Evolutionary conservation across 2,113 vertebrate species (phyloP), one percentile per base, ranked within the genome.

Genomic region (Scomber colias): DNA sequence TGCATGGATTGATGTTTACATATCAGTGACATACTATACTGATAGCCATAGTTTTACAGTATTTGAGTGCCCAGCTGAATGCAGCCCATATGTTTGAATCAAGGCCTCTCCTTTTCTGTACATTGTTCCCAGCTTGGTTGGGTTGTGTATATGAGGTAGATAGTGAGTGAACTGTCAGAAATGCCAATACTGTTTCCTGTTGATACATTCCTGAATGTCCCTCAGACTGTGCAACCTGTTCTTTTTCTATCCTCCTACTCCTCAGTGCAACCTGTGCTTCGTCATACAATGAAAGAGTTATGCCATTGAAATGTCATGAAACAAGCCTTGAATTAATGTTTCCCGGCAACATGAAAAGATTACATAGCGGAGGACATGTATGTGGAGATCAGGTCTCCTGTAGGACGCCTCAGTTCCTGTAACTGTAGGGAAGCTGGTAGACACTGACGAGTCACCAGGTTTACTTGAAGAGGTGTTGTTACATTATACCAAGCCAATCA

Each of bases 151-250:
- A 57, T 55, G 80, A 79, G 77, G 40, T 79, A 55, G 84, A 90
- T 71, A 71, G 46, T 59, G 64, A 82, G 75, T 79, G 57, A 76
- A 74, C 63, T 60, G 77, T 90, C 83, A 75, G 81, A 87, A 81
- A 90, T 76, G 77, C 81, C 81, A 81, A 82, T 85, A 73, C 80
- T 71, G 72, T 91, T 91, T 81, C 86, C 85, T 86, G 78, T 83
- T 90, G 77, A 90, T 84, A 89, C 90, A 87, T 92, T 94, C 91
- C 88, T 91, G 77, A 88, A 91, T 49, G 83, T 90, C 87, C 87
- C 82, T 88, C 87, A 89, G 83, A 89, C 91, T 85, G 92, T 92
- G 85, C 90, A 78, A 77, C 82, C 84, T 67, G 71, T 80, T 90
- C 61, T 86, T 81, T 82, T 81, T 75, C 75, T 71, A 55, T 64